Percentiles rank a stretch among this genome's conserved stretches.
phyloP scores from a whole-genome alignment of 2,797 vertebrate genomes.

The Glyptemys insculpta region DNA sequence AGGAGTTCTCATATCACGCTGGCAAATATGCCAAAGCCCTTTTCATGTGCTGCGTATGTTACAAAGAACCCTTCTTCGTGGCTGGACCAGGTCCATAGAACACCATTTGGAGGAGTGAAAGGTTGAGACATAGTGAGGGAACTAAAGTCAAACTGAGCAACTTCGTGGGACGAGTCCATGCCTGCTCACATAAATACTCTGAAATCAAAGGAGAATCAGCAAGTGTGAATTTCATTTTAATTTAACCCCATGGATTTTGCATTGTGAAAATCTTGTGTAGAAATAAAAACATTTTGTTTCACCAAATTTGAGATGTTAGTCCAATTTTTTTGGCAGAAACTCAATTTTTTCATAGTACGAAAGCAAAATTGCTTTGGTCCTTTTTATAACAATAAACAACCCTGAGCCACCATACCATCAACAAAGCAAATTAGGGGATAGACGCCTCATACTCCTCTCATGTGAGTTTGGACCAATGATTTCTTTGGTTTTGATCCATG shows the following conservation, averaged over 20 bases:
- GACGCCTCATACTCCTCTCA: neutral
- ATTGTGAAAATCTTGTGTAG: neutral
- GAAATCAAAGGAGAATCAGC: neutral
- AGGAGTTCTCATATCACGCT: neutral
- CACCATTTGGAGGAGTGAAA: neutral
- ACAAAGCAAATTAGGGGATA: neutral
- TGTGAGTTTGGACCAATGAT: neutral
- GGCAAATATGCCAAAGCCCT: neutral
- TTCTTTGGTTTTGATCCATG: neutral
- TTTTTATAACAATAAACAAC: neutral
- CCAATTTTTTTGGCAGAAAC: neutral
- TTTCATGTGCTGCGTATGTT: neutral
- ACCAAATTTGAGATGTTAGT: neutral
- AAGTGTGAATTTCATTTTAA: neutral
- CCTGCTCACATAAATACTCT: neutral
- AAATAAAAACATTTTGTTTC: neutral
- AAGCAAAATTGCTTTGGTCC: neutral
- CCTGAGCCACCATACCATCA: neutral
- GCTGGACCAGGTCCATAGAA: neutral
- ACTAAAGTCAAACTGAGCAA: neutral
- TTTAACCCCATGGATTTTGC: neutral
- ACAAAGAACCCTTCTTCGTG: neutral
- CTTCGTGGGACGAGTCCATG: neutral
- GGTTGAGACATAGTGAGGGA: neutral
- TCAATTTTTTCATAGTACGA: neutral